A percentile compares a stretch with the other conserved stretches of the same genome.
Conservation (phyloP, 1,140 invertebrate genomes). For the Drosophila kurseongensis region DNA sequence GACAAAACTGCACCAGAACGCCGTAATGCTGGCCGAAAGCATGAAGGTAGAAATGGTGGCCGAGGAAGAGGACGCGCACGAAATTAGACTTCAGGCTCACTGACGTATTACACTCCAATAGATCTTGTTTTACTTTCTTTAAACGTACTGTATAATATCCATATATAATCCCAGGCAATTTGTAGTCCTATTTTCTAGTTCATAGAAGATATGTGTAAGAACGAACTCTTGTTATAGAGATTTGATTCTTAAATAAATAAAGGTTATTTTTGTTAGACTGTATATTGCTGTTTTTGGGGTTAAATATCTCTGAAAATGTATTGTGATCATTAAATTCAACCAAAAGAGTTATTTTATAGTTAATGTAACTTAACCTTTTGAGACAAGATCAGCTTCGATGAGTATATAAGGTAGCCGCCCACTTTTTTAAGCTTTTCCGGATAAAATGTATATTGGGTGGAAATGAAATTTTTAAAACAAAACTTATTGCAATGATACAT, state of each 20-base stretch:
- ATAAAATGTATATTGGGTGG: too few species aligned
- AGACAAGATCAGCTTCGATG: too few species aligned
- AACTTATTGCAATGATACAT: too few species aligned
- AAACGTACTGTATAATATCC: constrained; percentile 3
- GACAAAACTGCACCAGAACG: constrained; percentile 77
- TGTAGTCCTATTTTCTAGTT: constrained; percentile 6
- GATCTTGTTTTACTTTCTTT: neutral
- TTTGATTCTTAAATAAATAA: neutral
- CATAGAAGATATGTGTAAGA: neutral
- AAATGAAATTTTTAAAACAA: too few species aligned
- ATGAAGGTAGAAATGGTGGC: constrained; percentile 52
- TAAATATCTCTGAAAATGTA: neutral
- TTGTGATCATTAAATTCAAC: too few species aligned
- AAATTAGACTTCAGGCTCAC: constrained; percentile 5
- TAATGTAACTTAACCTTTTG: too few species aligned
- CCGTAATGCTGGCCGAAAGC: constrained; percentile 63
- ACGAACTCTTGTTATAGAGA: neutral
- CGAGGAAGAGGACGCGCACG: constrained; percentile 31
- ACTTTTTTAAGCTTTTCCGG: too few species aligned
- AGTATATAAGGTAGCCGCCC: too few species aligned
- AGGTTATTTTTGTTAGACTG: neutral
- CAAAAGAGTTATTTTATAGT: too few species aligned
- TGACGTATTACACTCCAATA: constrained; percentile 6
- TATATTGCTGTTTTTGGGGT: too few species aligned
- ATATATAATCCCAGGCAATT: neutral